Evolutionary conservation across 2,797 vertebrate genomes (phyloP).

Genomic region (Sebastes taczanowskii): DNA sequence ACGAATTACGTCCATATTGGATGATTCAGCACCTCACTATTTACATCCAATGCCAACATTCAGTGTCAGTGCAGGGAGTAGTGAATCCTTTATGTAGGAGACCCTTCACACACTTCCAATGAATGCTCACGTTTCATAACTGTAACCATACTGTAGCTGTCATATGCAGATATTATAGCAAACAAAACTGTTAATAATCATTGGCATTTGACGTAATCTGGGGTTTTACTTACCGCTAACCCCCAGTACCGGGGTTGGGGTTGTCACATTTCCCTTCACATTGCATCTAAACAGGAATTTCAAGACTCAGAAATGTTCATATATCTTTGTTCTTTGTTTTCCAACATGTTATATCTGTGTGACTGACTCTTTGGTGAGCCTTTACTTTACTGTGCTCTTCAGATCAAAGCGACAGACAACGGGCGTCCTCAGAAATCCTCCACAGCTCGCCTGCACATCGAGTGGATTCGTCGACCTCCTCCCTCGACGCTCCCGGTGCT

Average conservation of each 20-base stretch:
- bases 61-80: too few species aligned
- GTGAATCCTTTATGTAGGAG: background rate
- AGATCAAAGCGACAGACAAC: conserved; percentile 97
- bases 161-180: background rate
- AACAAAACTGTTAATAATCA: background rate
- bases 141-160: background rate
- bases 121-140: background rate
- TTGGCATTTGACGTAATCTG: background rate
- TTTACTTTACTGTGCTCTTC: background rate
- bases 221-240: background rate
- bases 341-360: background rate
- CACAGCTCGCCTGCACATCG: conserved; percentile 93
- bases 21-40: background rate
- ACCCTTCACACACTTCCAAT: background rate
- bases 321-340: background rate
- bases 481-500: conserved; percentile 79
- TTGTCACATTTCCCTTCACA: background rate
- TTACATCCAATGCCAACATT: background rate
- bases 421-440: conserved; percentile 95
- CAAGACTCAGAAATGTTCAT: background rate
- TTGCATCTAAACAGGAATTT: background rate
- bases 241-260: background rate
- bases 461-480: conserved; percentile 90
- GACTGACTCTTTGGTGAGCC: background rate
- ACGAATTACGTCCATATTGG: background rate